phyloP scores from a whole-genome alignment of 2,888 invertebrate species.

The Trisateles emortualis region DNA sequence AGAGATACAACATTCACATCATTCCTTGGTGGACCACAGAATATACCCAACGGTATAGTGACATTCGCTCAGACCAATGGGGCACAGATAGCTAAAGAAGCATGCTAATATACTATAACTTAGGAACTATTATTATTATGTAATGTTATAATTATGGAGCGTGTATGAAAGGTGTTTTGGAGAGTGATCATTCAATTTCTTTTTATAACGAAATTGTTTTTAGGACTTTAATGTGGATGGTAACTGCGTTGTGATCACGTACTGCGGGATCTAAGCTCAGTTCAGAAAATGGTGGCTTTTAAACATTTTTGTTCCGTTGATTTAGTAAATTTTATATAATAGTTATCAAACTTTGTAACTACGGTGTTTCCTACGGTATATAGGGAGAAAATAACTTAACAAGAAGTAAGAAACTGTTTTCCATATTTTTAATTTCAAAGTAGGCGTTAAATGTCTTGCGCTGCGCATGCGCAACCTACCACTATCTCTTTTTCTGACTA shows the following conservation, averaged over 20 bases:
- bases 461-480: too few species aligned
- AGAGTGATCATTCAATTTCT: background rate
- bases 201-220: background rate
- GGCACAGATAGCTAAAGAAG: conserved; percentile 49
- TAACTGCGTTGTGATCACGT: background rate
- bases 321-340: too few species aligned
- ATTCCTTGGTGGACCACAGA: conserved; percentile 80
- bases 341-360: too few species aligned
- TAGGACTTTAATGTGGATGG: background rate
- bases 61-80: conserved; percentile 58
- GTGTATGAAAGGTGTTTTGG: background rate
- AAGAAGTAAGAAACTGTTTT: too few species aligned
- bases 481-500: too few species aligned
- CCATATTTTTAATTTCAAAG: too few species aligned
- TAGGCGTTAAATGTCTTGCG: too few species aligned
- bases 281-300: too few species aligned
- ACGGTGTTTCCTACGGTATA: too few species aligned
- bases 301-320: too few species aligned
- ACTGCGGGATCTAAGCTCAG: too few species aligned
- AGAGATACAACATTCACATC: conserved; percentile 84
- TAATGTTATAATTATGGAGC: background rate
- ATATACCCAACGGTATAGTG: conserved; percentile 64
- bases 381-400: too few species aligned
- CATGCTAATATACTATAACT: conserved; percentile 42
- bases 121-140: background rate